Conservation (phyloP, 2,888 invertebrate genomes). For the Platynereis dumerilii region DNA sequence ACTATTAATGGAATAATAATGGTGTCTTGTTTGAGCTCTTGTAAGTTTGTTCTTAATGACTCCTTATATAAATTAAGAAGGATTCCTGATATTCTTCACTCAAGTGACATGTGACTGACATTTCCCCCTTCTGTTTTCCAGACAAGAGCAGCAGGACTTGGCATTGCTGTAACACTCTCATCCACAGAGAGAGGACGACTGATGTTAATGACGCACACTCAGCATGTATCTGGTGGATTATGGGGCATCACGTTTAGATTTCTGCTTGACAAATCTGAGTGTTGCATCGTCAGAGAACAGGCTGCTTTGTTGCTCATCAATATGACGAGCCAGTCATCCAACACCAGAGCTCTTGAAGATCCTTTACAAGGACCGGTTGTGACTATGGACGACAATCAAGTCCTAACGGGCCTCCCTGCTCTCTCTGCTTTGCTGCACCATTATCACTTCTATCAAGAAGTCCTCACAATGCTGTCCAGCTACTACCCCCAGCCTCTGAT, state of each 20-base stretch:
- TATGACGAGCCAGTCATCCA: constrained; percentile 52
- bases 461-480: constrained; percentile 47
- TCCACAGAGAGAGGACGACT: constrained; percentile 54
- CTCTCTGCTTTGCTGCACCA: constrained; percentile 55
- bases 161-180: constrained; percentile 58
- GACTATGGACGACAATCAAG: constrained; percentile 54
- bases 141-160: constrained; percentile 60
- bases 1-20: too few species aligned
- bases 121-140: constrained; percentile 37
- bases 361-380: constrained; percentile 57
- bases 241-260: constrained; percentile 60
- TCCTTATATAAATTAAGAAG: too few species aligned
- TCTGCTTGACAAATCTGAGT: constrained; percentile 58
- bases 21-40: too few species aligned
- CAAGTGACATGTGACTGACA: too few species aligned
- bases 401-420: constrained; percentile 56
- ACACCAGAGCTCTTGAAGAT: constrained; percentile 37
- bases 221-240: constrained; percentile 59
- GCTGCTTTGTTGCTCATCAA: constrained; percentile 57
- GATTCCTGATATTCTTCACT: too few species aligned
- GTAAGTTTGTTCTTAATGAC: too few species aligned
- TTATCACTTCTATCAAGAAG: constrained; percentile 55
- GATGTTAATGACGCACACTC: constrained; percentile 55
- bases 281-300: constrained; percentile 61
- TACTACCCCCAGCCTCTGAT: constrained; percentile 54